Percentiles rank a stretch among this genome's conserved stretches.
phyloP scores from a whole-genome alignment of 2,113 vertebrate genomes.

The Carlito syrichta region DNA sequence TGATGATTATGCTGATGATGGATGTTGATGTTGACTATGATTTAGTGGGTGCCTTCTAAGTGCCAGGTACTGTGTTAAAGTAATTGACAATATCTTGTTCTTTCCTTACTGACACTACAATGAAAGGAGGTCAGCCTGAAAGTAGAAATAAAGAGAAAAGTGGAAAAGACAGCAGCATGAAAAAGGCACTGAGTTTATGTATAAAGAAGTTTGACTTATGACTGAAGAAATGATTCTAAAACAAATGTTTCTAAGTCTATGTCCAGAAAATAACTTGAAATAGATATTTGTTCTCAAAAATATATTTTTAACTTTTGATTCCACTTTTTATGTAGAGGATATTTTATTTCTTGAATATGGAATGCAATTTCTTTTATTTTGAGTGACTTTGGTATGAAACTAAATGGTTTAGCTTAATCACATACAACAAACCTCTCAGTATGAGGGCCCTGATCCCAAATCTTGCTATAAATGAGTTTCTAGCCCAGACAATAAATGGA shows the following conservation, averaged over 20 bases:
- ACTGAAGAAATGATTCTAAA: not conserved
- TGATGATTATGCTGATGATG: not conserved
- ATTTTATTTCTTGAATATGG: constrained; percentile 56
- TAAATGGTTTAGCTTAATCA: constrained; percentile 69
- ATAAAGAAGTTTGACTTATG: not conserved
- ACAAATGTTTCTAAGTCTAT: not conserved
- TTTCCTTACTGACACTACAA: not conserved
- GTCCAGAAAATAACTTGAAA: not conserved
- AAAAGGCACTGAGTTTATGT: not conserved
- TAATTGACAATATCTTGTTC: not conserved
- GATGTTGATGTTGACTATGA: not conserved
- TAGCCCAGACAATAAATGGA: constrained; percentile 66
- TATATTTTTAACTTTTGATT: constrained; percentile 45
- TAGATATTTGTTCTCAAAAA: constrained; percentile 36
- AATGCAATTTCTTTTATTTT: constrained; percentile 59
- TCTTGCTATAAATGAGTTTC: constrained; percentile 62
- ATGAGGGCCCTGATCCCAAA: constrained; percentile 47
- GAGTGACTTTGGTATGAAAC: constrained; percentile 62
- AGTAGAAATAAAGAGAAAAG: not conserved
- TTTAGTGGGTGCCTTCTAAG: not conserved
- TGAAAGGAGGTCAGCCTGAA: not conserved
- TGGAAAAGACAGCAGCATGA: not conserved
- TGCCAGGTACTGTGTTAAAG: not conserved
- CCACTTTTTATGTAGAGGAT: constrained; percentile 45
- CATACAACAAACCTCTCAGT: constrained; percentile 44